phyloP scores from a whole-genome alignment of 2,797 vertebrate genomes.

The Lerista edwardsae region DNA sequence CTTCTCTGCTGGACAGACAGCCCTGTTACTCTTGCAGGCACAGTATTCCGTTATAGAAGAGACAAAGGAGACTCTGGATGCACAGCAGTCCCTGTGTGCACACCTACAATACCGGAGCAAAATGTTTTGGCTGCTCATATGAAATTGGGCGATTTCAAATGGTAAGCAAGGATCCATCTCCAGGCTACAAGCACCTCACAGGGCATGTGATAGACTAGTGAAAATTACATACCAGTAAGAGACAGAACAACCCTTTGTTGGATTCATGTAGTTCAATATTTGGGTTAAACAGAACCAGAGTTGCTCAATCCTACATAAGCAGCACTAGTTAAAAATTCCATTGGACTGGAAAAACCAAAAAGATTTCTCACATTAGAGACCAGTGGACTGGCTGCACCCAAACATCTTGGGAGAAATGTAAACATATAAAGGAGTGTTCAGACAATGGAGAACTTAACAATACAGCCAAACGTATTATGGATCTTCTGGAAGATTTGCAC shows the following conservation, averaged over 20 bases:
- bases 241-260: too few relatives aligned
- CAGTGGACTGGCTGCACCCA: neutral
- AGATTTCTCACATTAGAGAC: neutral
- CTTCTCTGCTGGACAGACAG: neutral
- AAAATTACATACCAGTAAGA: too few relatives aligned
- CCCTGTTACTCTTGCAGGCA: neutral
- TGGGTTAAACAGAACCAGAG: too few relatives aligned
- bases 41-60: neutral
- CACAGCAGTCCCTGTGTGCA: neutral
- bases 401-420: neutral
- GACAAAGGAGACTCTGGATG: neutral
- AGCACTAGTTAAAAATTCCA: neutral
- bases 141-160: neutral
- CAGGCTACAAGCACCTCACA: neutral
- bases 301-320: neutral
- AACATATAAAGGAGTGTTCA: neutral
- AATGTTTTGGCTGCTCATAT: neutral
- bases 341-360: neutral
- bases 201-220: neutral
- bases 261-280: too few relatives aligned
- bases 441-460: neutral
- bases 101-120: neutral
- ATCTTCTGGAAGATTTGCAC: neutral
- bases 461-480: neutral
- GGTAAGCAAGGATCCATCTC: neutral